Conservation (phyloP, 2,113 vertebrate genomes). For the Eulemur rufifrons region DNA sequence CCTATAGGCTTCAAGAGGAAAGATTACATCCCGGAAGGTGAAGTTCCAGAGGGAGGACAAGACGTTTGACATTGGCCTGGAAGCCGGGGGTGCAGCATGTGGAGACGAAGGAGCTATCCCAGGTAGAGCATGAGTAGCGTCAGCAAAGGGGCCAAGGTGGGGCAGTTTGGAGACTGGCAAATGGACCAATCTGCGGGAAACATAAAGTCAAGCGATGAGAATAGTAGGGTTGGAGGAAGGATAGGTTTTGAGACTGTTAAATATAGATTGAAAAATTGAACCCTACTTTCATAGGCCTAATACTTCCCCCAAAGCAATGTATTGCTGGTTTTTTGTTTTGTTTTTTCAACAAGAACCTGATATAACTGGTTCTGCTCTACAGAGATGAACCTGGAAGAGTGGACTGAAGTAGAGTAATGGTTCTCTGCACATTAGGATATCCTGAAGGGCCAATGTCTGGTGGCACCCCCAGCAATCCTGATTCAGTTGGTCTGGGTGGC, state of each 20-base stretch:
- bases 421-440: neutral
- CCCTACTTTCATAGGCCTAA: neutral
- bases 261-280: neutral
- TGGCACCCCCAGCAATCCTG: neutral
- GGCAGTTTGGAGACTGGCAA: neutral
- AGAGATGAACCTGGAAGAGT: neutral
- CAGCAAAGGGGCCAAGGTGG: neutral
- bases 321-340: neutral
- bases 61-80: neutral
- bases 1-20: neutral
- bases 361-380: neutral
- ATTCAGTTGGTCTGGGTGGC: neutral
- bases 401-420: neutral
- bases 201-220: neutral
- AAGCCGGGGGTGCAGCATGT: neutral
- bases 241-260: neutral
- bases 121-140: accelerated
- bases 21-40: neutral
- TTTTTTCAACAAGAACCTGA: neutral
- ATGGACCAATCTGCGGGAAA: neutral
- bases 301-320: neutral
- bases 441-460: neutral
- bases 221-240: neutral
- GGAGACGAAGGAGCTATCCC: neutral
- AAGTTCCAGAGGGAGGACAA: neutral